These are phyloP conservation scores for Lithosia quadra DNA, from an alignment of 2,888 invertebrate species.

Conservation along the genomic window DNA sequence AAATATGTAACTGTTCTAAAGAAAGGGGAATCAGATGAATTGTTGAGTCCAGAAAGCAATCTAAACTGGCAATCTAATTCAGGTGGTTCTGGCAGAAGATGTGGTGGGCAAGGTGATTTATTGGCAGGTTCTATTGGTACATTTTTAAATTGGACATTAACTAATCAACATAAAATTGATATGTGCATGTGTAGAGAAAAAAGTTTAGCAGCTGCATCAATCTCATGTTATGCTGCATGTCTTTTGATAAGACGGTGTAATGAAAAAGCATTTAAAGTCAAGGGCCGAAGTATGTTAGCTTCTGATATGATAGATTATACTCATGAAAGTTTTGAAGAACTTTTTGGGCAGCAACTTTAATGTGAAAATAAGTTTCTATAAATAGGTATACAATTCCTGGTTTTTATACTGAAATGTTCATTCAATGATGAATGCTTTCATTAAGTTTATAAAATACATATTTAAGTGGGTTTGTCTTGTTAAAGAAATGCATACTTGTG, in stretches of 20 bases:
- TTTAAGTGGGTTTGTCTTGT: not conserved
- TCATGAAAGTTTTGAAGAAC: conserved; percentile 89
- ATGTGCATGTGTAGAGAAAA: conserved; percentile 59
- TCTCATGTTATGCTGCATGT: conserved; percentile 94
- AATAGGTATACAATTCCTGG: not conserved
- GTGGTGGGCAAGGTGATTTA: conserved; percentile 99
- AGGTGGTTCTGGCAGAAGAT: conserved; percentile 95
- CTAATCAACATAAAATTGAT: conserved; percentile 60
- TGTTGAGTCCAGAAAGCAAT: conserved; percentile 81
- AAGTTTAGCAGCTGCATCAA: conserved; percentile 85
- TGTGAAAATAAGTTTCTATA: not conserved
- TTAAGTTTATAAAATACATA: not conserved
- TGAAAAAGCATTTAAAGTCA: conserved; percentile 91
- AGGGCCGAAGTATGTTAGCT: conserved; percentile 94
- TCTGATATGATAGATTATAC: conserved; percentile 95
- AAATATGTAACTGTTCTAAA: conserved; percentile 89
- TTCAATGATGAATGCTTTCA: not conserved
- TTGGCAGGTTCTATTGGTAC: conserved; percentile 94
- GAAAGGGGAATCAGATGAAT: conserved; percentile 92
- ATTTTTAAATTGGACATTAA: conserved; percentile 93
- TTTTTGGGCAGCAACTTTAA: conserved; percentile 60
- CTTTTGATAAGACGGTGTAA: conserved; percentile 93
- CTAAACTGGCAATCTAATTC: conserved; percentile 82
- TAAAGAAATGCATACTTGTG: not conserved
- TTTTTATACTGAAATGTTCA: not conserved